Evolutionary conservation across 2,113 vertebrate genomes (phyloP).

Genomic region (Boleophthalmus pectinirostris): DNA sequence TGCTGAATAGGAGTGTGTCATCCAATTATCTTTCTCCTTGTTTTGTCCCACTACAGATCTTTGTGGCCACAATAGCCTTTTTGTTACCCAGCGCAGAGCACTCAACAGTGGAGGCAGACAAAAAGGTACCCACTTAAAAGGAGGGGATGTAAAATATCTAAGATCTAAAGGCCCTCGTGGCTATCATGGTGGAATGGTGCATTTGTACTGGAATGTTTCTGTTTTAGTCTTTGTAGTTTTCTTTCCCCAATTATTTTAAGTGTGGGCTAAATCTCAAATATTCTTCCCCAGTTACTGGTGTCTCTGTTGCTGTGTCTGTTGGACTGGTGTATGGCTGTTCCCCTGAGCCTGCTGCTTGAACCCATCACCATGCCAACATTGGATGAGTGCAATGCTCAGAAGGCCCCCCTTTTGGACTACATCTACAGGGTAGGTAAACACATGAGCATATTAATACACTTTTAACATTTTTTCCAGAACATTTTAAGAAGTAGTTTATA

Average conservation of each 20-base stretch:
- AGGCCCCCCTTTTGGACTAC: constrained; percentile 90
- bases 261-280: constrained; percentile 3
- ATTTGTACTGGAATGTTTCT: constrained; percentile 69
- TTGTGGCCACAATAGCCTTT: constrained; percentile 95
- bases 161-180: constrained; percentile 65
- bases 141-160: constrained; percentile 49
- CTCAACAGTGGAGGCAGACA: constrained; percentile 91
- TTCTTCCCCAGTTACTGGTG: constrained; percentile 87
- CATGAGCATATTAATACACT: neutral
- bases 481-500: neutral
- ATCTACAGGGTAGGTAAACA: constrained; percentile 90
- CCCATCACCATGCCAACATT: constrained; percentile 81
- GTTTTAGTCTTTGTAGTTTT: constrained; percentile 15
- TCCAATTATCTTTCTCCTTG: constrained; percentile 63
- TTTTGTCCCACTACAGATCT: constrained; percentile 83
- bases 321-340: constrained; percentile 98
- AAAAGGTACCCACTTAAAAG: constrained; percentile 85
- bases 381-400: constrained; percentile 81
- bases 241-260: neutral
- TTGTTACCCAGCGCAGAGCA: constrained; percentile 94
- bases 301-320: constrained; percentile 92
- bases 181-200: constrained; percentile 56
- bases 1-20: constrained; percentile 55
- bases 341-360: constrained; percentile 87
- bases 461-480: neutral